These are phyloP conservation scores for Bothrops jararaca DNA, from an alignment of 2,113 vertebrate species.

Conservation along the genomic window DNA sequence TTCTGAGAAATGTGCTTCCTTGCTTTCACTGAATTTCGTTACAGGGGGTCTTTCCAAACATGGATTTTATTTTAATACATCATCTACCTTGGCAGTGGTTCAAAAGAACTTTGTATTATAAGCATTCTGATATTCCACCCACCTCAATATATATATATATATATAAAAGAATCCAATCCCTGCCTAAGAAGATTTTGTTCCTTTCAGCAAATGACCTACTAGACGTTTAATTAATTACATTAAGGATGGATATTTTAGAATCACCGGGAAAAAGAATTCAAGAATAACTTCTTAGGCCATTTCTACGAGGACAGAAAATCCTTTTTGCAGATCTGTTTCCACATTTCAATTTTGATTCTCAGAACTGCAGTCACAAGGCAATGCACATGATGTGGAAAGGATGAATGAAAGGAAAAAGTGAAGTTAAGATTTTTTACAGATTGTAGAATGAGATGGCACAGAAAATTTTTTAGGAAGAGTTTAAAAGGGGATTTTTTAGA, in stretches of 20 bases:
- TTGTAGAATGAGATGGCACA: background rate
- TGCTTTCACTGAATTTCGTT: slow-evolving; percentile 54
- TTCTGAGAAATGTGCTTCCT: slow-evolving; percentile 77
- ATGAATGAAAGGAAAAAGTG: background rate
- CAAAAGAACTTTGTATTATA: background rate
- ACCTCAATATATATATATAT: background rate
- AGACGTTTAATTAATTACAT: background rate
- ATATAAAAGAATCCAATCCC: background rate
- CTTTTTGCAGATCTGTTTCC: background rate
- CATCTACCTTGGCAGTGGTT: background rate
- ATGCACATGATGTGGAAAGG: background rate
- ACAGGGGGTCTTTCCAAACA: slow-evolving; percentile 52
- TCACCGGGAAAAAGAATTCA: background rate
- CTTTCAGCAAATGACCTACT: background rate
- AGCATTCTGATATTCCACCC: background rate
- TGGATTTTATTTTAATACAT: slow-evolving; percentile 1
- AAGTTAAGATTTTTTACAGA: background rate
- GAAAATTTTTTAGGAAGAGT: background rate
- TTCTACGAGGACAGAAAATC: background rate
- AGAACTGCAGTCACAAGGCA: background rate
- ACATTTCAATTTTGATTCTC: background rate
- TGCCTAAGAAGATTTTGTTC: background rate
- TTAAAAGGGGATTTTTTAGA: background rate
- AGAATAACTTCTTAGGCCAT: background rate
- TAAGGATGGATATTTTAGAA: background rate